Base-by-base conservation (phyloP, 2,113 vertebrate genomes). In the Noctilio leporinus region DNA sequence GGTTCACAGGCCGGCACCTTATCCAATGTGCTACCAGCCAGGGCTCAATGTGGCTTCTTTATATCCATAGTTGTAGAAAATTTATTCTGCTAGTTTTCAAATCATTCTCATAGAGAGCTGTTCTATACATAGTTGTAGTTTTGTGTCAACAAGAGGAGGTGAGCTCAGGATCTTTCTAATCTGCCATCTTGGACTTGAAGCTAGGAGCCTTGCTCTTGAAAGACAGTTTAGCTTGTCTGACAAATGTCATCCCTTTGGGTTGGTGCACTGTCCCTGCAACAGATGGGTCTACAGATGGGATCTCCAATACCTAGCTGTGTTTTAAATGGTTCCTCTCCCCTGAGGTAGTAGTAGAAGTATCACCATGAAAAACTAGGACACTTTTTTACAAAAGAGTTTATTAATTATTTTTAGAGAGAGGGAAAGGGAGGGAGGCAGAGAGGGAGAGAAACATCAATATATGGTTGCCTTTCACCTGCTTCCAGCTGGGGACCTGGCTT, bases 341-440 rank as follows among this genome's bases (percentile, higher is more conserved):
- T 30, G 11, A 81, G 7, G 10, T 35, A 80, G 76, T 95, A 96
- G 89, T 78, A 96, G 96, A 89, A 97, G 95, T 53, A 94, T 51
- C 8, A 70, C 80, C 57, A 33, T 30, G 69, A 62, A 45, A 95
- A 75, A 91, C 26, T 30, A 53, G 45, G 73, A 59, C 38, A 72
- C 17, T 70, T n/a, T n/a, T n/a, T n/a, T n/a, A n/a, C n/a, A n/a
- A n/a, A n/a, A n/a, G n/a, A n/a, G n/a, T n/a, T n/a, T n/a, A n/a
- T n/a, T n/a, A n/a, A n/a, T n/a, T n/a, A n/a, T n/a, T n/a, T n/a
- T n/a, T n/a, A n/a, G n/a, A n/a, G n/a, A n/a, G n/a, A n/a, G n/a
- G n/a, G n/a, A n/a, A n/a, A n/a, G n/a, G n/a, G n/a, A n/a, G n/a
- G n/a, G n/a, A n/a, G n/a, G n/a, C n/a, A n/a, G n/a, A n/a, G n/a